Percentiles rank a stretch among this genome's conserved stretches.
phyloP scores from a whole-genome alignment of 2,113 vertebrate species.

The Etheostoma cragini region DNA sequence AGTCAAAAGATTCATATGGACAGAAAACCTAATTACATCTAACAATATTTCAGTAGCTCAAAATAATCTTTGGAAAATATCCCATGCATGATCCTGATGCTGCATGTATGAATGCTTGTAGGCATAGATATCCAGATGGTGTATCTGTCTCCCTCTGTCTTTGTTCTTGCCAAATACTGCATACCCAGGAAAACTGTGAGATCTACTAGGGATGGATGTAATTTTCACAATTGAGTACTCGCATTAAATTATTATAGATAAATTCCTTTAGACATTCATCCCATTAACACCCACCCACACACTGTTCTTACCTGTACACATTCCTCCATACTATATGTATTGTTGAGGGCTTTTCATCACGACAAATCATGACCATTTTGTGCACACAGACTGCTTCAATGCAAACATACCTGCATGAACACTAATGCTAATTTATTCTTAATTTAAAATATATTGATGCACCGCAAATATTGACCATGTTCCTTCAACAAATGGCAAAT shows the following conservation, averaged over 20 bases:
- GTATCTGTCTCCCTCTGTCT: slow-evolving; percentile 19
- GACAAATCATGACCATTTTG: neutral
- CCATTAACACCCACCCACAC: neutral
- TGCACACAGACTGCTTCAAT: neutral
- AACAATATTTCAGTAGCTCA: neutral
- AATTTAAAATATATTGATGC: slow-evolving; percentile 21
- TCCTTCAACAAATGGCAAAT: slow-evolving; percentile 32
- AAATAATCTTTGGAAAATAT: slow-evolving; percentile 9
- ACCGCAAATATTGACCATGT: slow-evolving; percentile 45
- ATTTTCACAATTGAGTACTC: too few species aligned
- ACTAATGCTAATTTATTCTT: slow-evolving; percentile 33
- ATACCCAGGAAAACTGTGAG: slow-evolving; percentile 20
- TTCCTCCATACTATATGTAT: neutral
- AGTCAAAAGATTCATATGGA: neutral
- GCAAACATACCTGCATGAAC: slow-evolving; percentile 39
- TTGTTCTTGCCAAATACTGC: slow-evolving; percentile 33
- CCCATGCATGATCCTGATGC: slow-evolving; percentile 17
- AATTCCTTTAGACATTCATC: slow-evolving; percentile 3
- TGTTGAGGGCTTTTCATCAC: neutral
- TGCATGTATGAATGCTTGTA: slow-evolving; percentile 25
- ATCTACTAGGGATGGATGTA: neutral
- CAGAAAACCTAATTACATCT: neutral
- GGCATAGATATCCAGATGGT: slow-evolving; percentile 49
- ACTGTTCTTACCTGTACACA: neutral
- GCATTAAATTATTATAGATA: neutral